A percentile compares a stretch with the other conserved stretches of the same genome.
phyloP scores from a whole-genome alignment of 2,113 vertebrate genomes.

The Chelonoidis abingdonii region DNA sequence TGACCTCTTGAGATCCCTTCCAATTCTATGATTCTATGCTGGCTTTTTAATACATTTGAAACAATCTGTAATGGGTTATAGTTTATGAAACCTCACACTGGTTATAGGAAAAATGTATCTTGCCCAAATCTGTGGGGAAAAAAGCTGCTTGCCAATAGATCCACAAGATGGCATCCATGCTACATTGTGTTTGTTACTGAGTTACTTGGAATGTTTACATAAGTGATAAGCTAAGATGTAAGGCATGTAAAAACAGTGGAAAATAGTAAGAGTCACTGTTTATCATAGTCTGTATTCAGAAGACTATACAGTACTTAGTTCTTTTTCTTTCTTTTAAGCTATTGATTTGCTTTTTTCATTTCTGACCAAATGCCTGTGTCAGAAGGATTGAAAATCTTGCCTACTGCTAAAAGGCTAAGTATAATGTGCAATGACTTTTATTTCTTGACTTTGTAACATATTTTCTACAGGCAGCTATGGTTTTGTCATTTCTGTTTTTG shows the following conservation, averaged over 20 bases:
- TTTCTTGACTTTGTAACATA: background rate
- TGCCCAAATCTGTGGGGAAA: background rate
- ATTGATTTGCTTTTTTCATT: background rate
- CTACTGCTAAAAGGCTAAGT: background rate
- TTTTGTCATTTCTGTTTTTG: background rate
- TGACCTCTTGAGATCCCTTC: too few relatives aligned
- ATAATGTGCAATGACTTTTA: background rate
- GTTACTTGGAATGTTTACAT: background rate
- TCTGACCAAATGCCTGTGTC: background rate
- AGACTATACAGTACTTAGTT: background rate
- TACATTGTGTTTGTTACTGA: background rate
- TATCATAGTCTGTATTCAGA: background rate
- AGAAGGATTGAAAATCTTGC: background rate
- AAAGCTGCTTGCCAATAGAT: background rate
- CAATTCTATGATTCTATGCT: too few relatives aligned
- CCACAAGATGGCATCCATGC: constrained; percentile 44
- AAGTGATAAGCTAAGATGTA: fast-evolving
- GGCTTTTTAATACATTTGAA: background rate
- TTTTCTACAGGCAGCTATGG: background rate
- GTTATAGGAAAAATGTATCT: background rate
- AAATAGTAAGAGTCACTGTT: background rate
- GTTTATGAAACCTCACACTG: background rate
- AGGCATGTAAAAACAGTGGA: background rate
- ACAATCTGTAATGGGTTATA: fast-evolving
- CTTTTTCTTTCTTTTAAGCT: background rate